Evolutionary conservation across 2,797 vertebrate species (phyloP).

Genomic region (Agapornis canus): DNA sequence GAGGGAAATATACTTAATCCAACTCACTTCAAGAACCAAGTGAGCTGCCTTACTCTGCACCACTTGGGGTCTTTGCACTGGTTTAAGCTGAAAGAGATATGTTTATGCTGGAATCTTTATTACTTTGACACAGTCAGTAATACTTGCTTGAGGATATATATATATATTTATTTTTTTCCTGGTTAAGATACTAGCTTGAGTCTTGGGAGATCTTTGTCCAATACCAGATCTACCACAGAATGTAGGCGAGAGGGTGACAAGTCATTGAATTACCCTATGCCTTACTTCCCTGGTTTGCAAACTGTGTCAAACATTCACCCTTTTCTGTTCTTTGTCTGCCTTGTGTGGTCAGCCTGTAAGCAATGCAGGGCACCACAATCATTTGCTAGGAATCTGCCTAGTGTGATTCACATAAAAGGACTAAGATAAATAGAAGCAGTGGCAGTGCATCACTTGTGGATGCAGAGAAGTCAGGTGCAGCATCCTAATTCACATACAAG

Average conservation of each 20-base stretch:
- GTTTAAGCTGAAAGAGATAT: background rate
- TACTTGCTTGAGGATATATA: background rate
- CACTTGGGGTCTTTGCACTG: background rate
- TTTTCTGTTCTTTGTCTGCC: background rate
- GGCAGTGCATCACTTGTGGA: background rate
- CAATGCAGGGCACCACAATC: background rate
- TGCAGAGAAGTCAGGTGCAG: background rate
- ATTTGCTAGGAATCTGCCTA: background rate
- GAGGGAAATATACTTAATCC: background rate
- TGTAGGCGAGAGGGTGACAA: constrained; percentile 22
- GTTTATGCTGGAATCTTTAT: background rate
- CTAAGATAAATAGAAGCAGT: background rate
- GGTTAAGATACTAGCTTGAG: background rate
- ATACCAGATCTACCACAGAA: background rate
- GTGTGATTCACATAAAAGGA: background rate
- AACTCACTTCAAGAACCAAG: background rate
- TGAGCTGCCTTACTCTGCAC: background rate
- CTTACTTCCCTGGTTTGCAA: constrained; percentile 26
- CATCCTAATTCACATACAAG: background rate
- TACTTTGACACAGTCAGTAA: background rate
- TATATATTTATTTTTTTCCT: background rate
- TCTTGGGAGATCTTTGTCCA: background rate
- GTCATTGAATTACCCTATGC: background rate
- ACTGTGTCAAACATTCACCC: constrained; percentile 16
- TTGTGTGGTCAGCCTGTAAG: background rate